Conservation (phyloP, 2,113 vertebrate genomes). For the Calypte anna region DNA sequence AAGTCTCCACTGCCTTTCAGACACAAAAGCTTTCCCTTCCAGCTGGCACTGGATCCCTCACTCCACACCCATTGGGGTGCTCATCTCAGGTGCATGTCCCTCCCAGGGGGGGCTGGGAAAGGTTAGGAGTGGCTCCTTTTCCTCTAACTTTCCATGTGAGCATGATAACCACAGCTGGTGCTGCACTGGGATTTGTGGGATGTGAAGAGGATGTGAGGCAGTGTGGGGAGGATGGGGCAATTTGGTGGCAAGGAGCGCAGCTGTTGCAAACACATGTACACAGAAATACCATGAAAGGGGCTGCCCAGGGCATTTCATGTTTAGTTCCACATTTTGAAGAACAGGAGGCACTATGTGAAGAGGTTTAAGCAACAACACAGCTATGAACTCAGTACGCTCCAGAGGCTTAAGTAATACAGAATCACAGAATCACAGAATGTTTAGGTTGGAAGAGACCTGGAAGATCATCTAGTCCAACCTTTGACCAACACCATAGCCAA, state of each 20-base stretch:
- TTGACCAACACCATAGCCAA: no score
- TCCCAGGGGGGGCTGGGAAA: not conserved
- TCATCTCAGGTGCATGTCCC: not conserved
- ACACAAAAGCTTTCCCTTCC: not conserved
- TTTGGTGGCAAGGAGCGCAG: not conserved
- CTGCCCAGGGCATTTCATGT: not conserved
- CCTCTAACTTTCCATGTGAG: not conserved
- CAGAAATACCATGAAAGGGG: not conserved
- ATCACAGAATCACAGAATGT: not conserved
- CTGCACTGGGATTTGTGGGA: rapidly evolving
- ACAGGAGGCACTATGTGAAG: not conserved
- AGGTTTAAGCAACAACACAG: not conserved
- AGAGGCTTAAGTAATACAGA: not conserved
- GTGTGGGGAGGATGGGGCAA: not conserved
- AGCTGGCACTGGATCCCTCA: not conserved
- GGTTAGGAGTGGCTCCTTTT: not conserved
- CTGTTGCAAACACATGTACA: rapidly evolving
- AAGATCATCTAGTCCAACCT: no score
- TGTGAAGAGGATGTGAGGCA: not conserved
- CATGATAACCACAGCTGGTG: rapidly evolving
- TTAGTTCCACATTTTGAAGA: not conserved
- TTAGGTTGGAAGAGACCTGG: no score
- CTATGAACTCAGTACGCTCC: not conserved
- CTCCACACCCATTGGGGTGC: not conserved
- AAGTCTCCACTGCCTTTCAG: not conserved